Conservation (phyloP, 2,113 vertebrate genomes). For the Cinclus mexicanus region DNA sequence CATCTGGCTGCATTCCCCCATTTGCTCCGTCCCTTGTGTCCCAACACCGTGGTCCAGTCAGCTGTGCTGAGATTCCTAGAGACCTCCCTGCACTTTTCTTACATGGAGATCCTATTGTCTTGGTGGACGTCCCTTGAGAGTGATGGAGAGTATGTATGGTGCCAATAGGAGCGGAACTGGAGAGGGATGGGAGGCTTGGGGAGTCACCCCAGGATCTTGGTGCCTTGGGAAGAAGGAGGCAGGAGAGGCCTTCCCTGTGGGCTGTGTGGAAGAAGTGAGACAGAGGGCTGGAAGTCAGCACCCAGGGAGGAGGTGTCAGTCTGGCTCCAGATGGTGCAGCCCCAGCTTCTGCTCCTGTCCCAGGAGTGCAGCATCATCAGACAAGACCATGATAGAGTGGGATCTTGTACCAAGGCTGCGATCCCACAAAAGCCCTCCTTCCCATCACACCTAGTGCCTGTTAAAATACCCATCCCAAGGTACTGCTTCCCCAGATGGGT, state of each 20-base stretch:
- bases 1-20: not conserved
- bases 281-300: not conserved
- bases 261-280: not conserved
- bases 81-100: not conserved
- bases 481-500: not conserved
- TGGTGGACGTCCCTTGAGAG: not conserved
- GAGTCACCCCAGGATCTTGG: not conserved
- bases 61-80: not conserved
- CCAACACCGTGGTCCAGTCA: not conserved
- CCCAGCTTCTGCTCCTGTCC: not conserved
- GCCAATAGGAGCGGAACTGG: not conserved
- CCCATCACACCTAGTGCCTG: not conserved
- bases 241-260: not conserved
- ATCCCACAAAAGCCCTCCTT: not conserved
- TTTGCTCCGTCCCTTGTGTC: not conserved
- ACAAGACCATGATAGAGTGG: not conserved
- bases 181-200: accelerated
- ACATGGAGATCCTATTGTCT: not conserved
- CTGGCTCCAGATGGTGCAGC: not conserved
- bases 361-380: not conserved
- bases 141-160: accelerated
- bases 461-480: not conserved
- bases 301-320: not conserved
- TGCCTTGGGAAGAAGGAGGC: not conserved
- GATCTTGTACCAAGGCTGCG: not conserved